These are phyloP conservation scores for Drosophila mulleri DNA, from an alignment of 2,888 invertebrate species.

Conservation along the genomic window DNA sequence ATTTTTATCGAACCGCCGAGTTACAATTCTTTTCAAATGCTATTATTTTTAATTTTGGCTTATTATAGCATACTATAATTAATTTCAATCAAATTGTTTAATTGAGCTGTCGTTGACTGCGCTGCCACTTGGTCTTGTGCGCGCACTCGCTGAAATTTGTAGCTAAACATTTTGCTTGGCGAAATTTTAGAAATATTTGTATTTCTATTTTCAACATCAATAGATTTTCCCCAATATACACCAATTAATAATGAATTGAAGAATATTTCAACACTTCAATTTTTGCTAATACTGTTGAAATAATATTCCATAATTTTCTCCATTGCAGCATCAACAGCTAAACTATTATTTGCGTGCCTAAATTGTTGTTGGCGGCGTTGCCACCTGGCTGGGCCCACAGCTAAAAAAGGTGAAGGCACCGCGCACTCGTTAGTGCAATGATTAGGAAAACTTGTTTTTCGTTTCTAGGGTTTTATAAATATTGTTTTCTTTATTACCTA, in stretches of 20 bases:
- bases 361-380: neutral
- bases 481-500: slow-evolving; percentile 64
- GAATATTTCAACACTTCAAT: neutral
- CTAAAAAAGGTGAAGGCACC: neutral
- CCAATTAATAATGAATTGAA: neutral
- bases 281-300: neutral
- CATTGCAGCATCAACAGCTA: neutral
- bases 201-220: neutral
- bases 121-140: slow-evolving; percentile 10
- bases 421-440: slow-evolving; percentile 5
- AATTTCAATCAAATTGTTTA: neutral
- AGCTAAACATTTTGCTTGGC: neutral
- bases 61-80: neutral
- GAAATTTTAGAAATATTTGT: neutral
- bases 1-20: no score
- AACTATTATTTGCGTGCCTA: neutral
- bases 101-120: neutral
- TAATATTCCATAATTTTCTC: neutral
- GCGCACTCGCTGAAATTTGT: slow-evolving; percentile 17
- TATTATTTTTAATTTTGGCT: neutral
- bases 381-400: neutral
- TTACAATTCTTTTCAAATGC: no score
- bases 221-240: neutral
- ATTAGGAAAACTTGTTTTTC: neutral
- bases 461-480: slow-evolving; percentile 52